phyloP scores from a whole-genome alignment of 1,140 invertebrate species.

The Tenebrio molitor region DNA sequence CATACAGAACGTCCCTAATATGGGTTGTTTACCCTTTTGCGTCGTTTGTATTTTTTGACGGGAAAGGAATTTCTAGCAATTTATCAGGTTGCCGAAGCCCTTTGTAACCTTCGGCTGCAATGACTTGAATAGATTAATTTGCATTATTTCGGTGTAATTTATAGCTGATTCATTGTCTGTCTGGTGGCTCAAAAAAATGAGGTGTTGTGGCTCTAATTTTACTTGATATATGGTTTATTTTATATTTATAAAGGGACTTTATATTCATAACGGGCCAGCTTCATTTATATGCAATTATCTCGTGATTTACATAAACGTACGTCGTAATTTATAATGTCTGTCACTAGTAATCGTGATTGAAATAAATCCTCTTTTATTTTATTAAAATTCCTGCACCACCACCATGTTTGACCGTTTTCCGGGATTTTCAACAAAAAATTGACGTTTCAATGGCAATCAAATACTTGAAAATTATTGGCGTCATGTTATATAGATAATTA shows the following conservation, averaged over 20 bases:
- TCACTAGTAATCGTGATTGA: conserved; percentile 50
- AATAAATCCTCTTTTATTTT: conserved; percentile 49
- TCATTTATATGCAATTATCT: conserved; percentile 53
- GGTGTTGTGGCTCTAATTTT: conserved; percentile 49
- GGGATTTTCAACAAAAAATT: conserved; percentile 2
- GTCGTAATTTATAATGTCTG: conserved; percentile 48
- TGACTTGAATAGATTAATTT: conserved; percentile 51
- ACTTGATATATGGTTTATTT: conserved; percentile 49
- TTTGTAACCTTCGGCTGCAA: conserved; percentile 46
- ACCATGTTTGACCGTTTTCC: background rate
- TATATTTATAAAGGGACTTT: conserved; percentile 50
- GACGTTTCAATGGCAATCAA: conserved; percentile 4
- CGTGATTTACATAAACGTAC: conserved; percentile 50
- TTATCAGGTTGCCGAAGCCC: conserved; percentile 34
- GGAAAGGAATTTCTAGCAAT: conserved; percentile 45
- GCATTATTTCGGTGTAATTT: conserved; percentile 48
- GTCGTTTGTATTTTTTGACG: conserved; percentile 48
- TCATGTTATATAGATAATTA: conserved; percentile 3
- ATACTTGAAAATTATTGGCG: background rate
- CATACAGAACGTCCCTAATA: conserved; percentile 20
- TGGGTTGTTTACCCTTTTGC: conserved; percentile 7
- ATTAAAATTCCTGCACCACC: conserved; percentile 3
- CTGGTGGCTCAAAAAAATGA: conserved; percentile 42
- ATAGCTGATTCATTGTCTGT: conserved; percentile 47
- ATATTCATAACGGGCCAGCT: conserved; percentile 48